These are phyloP conservation scores for Tribolium freemani DNA, from an alignment of 2,888 invertebrate genomes.

Conservation along the genomic window DNA sequence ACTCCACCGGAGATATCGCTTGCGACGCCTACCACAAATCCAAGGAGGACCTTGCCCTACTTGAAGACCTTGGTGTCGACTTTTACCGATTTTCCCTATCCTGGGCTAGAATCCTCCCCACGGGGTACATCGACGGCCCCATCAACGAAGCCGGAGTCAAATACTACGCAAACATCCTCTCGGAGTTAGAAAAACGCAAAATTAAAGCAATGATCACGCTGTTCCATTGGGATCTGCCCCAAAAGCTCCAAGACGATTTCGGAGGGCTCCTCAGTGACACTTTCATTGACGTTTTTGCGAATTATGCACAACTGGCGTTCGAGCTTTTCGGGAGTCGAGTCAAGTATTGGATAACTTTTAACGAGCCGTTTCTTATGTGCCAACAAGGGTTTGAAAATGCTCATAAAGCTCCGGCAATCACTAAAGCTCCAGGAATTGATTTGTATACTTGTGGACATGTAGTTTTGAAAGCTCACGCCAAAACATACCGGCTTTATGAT, in stretches of 20 bases:
- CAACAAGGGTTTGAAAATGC: conserved; percentile 1
- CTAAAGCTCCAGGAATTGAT: conserved; percentile 69
- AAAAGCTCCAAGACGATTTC: conserved; percentile 66
- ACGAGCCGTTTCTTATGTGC: conserved; percentile 67
- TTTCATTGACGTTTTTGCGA: conserved; percentile 73
- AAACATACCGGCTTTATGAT: conserved; percentile 67
- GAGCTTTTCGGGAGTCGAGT: conserved; percentile 61
- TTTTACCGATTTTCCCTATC: conserved; percentile 68
- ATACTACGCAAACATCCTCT: conserved; percentile 47
- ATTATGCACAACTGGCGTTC: conserved; percentile 72
- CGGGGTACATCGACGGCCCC: conserved; percentile 66
- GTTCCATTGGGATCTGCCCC: conserved; percentile 72
- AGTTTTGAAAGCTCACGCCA: conserved; percentile 66
- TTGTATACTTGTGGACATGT: conserved; percentile 76
- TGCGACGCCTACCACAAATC: conserved; percentile 77
- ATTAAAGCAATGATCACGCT: conserved; percentile 72
- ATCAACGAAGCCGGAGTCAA: conserved; percentile 77
- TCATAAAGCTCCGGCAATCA: conserved; percentile 10
- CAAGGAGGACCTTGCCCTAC: conserved; percentile 75
- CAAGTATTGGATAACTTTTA: conserved; percentile 72
- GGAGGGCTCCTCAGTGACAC: conserved; percentile 77
- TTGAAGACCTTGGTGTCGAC: conserved; percentile 73
- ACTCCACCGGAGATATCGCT: conserved; percentile 76
- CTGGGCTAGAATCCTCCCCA: conserved; percentile 69
- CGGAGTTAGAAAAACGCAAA: conserved; percentile 68